Base-by-base conservation (phyloP, 2,113 vertebrate genomes). In the Bucco capensis region DNA sequence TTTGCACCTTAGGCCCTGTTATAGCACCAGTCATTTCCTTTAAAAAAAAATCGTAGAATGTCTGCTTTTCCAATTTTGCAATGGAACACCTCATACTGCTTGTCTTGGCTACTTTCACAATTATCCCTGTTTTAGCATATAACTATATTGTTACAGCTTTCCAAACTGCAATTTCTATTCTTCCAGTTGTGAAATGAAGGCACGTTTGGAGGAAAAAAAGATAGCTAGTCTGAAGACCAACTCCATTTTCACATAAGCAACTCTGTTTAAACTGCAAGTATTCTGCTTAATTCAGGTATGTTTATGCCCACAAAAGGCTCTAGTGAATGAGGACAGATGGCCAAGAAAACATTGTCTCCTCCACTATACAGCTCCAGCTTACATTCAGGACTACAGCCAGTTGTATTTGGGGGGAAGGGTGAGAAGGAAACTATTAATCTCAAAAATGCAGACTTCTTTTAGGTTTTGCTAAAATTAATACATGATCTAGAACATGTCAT, bases 101-200 rank as follows among this genome's bases (percentile, higher is more conserved):
- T 76, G 76, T 62, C 46, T 78, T 90, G 88, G 88, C 90, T 71
- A 61, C 89, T 86, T 89, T 92, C 88, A 90, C 88, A 94, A 92
- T 83, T 57, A 77, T 75, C 87, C 60, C 23, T 85, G 72, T 73
- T 91, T 88, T 53, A 91, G 65, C 88, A 75, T 4, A 4, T 30
- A 91, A 40, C 57, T 25, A 21, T 5, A 58, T 33, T 4, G 0
- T 12, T 25, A 70, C 1, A 79, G 33, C 79, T 88, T 82, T 72
- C 73, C 90, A 66, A 94, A 82, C 58, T 2, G 19, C 47, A 49
- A 64, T 30, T 70, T 73, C 61, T 61, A 10, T 21, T 86, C 57
- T 74, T 75, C 19, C 50, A 57, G 28, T 65, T 92, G 49, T 46
- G 49, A 89, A 89, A 91, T 25, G 79, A 85, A 66, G 10, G 46